Percentiles rank a stretch among this genome's conserved stretches.
These are phyloP conservation scores for Diachrysia chrysitis DNA, from an alignment of 2,888 invertebrate genomes.

Conservation along the genomic window DNA sequence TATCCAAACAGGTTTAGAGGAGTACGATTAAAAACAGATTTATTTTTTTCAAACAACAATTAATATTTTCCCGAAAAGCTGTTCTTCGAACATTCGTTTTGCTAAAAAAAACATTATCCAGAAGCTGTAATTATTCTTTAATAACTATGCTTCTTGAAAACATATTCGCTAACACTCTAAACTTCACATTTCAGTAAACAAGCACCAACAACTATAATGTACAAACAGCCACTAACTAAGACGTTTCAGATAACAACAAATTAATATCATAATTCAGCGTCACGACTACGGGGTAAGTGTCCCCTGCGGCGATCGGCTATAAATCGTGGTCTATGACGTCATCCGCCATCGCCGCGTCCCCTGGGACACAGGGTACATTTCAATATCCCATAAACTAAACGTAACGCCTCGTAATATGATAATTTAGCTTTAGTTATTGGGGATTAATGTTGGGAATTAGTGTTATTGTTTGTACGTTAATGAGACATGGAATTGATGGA, in stretches of 20 bases:
- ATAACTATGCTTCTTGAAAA: too few species aligned
- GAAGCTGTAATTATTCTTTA: too few species aligned
- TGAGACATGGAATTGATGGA: too few species aligned
- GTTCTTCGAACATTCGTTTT: too few species aligned
- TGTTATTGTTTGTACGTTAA: neutral
- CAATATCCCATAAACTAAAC: conserved; percentile 29
- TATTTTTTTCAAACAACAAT: too few species aligned
- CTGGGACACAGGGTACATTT: conserved; percentile 29
- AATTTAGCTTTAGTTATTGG: neutral
- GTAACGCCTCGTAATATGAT: neutral
- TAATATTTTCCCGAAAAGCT: too few species aligned
- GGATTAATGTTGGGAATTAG: neutral
- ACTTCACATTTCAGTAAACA: neutral
- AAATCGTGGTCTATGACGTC: conserved; percentile 43
- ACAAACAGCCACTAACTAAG: neutral
- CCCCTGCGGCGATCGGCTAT: conserved; percentile 25
- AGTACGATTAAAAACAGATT: too few species aligned
- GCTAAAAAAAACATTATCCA: too few species aligned
- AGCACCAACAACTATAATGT: neutral
- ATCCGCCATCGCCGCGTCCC: conserved; percentile 8
- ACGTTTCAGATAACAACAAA: conserved; percentile 4
- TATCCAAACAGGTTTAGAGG: too few species aligned
- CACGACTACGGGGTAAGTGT: neutral
- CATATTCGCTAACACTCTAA: neutral
- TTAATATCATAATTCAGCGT: conserved; percentile 4